Evolutionary conservation across 2,797 vertebrate genomes (phyloP).

Genomic region (Craterocephalus amniculus): DNA sequence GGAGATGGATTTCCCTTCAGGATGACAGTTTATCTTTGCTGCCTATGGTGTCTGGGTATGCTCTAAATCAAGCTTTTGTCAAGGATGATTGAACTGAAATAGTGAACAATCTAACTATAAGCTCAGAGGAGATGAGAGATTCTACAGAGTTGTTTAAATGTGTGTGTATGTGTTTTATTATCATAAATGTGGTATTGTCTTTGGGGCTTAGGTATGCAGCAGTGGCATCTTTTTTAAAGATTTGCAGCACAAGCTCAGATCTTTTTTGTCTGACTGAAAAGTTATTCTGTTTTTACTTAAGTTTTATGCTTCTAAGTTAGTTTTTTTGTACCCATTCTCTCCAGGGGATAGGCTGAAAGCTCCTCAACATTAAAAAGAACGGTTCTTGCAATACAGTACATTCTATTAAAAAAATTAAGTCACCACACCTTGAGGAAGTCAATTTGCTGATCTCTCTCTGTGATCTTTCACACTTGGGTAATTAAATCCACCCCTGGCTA

Average conservation of each 20-base stretch:
- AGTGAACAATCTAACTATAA: conserved; percentile 54
- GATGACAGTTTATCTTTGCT: conserved; percentile 77
- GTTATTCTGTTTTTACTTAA: conserved; percentile 4
- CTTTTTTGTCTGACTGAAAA: conserved; percentile 10
- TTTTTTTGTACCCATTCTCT: conserved; percentile 1
- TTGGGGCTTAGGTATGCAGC: conserved; percentile 20
- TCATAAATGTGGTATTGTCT: conserved; percentile 25
- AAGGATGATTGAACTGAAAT: conserved; percentile 77
- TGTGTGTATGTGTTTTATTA: conserved; percentile 49
- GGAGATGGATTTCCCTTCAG: conserved; percentile 79
- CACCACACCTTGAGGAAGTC: too few species aligned
- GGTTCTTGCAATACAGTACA: neutral
- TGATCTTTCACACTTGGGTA: neutral
- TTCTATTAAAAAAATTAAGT: neutral
- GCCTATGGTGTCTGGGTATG: conserved; percentile 59
- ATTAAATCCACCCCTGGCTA: neutral
- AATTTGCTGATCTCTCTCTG: neutral
- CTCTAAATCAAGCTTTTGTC: conserved; percentile 79
- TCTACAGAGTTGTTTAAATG: conserved; percentile 16
- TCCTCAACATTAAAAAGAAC: neutral
- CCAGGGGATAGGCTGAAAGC: neutral
- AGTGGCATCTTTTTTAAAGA: conserved; percentile 30
- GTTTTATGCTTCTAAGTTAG: conserved; percentile 8
- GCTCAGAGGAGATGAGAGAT: conserved; percentile 52
- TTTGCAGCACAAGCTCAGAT: conserved; percentile 5